These are phyloP conservation scores for Meles meles DNA, from an alignment of 2,113 vertebrate species.

Conservation along the genomic window DNA sequence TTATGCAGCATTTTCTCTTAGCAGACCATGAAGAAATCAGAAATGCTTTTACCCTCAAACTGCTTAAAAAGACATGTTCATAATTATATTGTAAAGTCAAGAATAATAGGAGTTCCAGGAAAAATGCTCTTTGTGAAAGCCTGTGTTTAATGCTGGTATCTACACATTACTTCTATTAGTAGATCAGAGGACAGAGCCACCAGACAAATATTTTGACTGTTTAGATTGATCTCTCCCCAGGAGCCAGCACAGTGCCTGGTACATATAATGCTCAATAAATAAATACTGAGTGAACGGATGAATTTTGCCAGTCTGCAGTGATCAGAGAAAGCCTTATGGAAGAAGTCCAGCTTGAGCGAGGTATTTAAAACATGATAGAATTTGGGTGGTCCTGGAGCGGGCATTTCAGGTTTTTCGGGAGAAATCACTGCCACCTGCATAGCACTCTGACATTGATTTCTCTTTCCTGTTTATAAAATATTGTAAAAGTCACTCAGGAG, in stretches of 20 bases:
- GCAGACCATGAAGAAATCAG: slow-evolving; percentile 13
- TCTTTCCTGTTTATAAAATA: slow-evolving; percentile 50
- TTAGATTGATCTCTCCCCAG: neutral
- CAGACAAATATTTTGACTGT: neutral
- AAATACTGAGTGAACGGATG: neutral
- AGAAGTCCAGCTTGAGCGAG: neutral
- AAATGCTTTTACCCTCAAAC: neutral
- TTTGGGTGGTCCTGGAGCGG: neutral
- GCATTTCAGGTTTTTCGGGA: neutral
- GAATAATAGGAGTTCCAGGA: neutral
- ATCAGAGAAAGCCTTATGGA: neutral
- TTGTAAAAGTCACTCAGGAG: neutral
- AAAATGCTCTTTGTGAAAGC: neutral
- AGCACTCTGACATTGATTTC: slow-evolving; percentile 37
- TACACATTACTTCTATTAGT: neutral
- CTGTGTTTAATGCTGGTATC: neutral
- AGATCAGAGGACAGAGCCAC: neutral
- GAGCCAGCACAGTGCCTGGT: neutral
- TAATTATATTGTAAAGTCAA: slow-evolving; percentile 47
- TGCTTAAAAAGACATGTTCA: slow-evolving; percentile 19
- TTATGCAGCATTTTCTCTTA: slow-evolving; percentile 15
- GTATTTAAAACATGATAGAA: slow-evolving; percentile 20
- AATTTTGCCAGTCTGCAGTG: neutral
- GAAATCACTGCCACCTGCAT: neutral
- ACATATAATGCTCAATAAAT: neutral